phyloP scores from a whole-genome alignment of 2,797 vertebrate genomes.

The Microtus obscurus region DNA sequence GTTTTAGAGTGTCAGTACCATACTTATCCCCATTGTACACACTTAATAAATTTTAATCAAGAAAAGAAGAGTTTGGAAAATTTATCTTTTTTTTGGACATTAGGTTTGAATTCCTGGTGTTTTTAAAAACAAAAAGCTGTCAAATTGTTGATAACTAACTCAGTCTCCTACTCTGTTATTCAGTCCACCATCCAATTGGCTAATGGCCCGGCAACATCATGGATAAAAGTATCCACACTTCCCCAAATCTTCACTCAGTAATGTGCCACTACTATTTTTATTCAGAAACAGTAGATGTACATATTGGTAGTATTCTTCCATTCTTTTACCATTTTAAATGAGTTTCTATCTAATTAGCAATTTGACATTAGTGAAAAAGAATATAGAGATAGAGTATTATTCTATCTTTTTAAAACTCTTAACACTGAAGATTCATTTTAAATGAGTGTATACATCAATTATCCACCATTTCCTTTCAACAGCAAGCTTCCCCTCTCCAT shows the following conservation, averaged over 20 bases:
- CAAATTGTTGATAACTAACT: not conserved
- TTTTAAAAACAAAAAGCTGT: not conserved
- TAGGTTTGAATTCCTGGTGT: not conserved
- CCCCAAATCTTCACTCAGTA: not conserved
- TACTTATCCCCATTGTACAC: not conserved
- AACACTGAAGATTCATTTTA: conserved; percentile 19
- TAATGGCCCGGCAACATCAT: not conserved
- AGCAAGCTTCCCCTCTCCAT: conserved; percentile 45
- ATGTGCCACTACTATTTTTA: not conserved
- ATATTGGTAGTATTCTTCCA: not conserved
- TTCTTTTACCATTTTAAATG: not conserved
- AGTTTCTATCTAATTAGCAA: not conserved
- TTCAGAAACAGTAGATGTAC: not conserved
- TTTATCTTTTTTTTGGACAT: not conserved
- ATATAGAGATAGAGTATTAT: not conserved
- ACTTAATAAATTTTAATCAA: not conserved
- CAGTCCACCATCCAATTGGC: not conserved
- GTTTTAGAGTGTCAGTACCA: not conserved
- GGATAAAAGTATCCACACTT: not conserved
- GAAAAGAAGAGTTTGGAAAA: not conserved
- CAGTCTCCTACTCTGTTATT: not conserved
- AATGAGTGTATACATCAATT: conserved; percentile 29
- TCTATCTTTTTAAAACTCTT: conserved; percentile 9
- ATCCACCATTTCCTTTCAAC: conserved; percentile 21
- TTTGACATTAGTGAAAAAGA: conserved; percentile 7